Percentiles rank a stretch among this genome's conserved stretches.
These are phyloP conservation scores for Cheilosia soror DNA, from an alignment of 2,888 invertebrate genomes.

Conservation along the genomic window DNA sequence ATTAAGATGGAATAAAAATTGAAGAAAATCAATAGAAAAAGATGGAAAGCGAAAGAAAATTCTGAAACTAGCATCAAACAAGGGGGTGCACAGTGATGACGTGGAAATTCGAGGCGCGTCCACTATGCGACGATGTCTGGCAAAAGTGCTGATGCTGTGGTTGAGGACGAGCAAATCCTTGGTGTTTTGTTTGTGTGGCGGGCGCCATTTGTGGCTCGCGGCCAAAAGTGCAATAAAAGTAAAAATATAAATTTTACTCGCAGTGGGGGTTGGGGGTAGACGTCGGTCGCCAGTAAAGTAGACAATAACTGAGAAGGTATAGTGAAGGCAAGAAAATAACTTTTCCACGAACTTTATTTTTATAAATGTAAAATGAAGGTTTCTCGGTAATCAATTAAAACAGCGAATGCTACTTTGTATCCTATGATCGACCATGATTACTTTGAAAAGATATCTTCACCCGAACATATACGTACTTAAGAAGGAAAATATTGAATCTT, in stretches of 20 bases:
- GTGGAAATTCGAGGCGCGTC: conserved; percentile 26
- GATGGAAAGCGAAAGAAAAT: conserved; percentile 15
- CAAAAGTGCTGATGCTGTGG: neutral
- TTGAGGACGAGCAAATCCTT: neutral
- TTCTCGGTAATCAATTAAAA: too few species aligned
- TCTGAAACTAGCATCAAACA: neutral
- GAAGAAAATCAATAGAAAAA: conserved; percentile 55
- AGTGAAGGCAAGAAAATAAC: too few species aligned
- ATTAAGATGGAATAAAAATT: conserved; percentile 56
- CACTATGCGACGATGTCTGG: neutral
- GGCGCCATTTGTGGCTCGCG: neutral
- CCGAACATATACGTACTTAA: too few species aligned
- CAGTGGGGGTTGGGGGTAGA: neutral
- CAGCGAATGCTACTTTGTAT: too few species aligned
- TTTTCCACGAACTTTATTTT: too few species aligned
- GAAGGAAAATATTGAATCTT: too few species aligned
- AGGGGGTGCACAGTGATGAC: conserved; percentile 17
- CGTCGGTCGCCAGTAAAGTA: neutral
- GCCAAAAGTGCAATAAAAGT: conserved; percentile 26
- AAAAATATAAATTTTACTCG: neutral
- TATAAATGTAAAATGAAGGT: too few species aligned
- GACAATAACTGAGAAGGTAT: too few species aligned
- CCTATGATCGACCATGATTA: too few species aligned
- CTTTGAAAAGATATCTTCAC: too few species aligned
- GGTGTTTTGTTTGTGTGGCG: conserved; percentile 19